phyloP scores from a whole-genome alignment of 2,888 invertebrate species.

The Philereme transversata region DNA sequence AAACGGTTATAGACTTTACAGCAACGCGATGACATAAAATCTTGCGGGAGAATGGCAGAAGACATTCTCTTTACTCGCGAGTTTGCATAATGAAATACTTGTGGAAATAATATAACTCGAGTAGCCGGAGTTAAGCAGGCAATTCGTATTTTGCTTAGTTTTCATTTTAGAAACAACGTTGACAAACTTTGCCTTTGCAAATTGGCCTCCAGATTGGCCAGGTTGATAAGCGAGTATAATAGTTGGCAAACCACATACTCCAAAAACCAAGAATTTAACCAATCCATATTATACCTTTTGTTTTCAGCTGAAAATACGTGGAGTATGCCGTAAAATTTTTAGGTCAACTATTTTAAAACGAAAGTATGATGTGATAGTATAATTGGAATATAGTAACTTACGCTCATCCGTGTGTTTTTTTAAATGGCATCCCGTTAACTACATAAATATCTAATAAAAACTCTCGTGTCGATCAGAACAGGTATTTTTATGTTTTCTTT shows the following conservation, averaged over 20 bases:
- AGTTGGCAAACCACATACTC: conserved; percentile 10
- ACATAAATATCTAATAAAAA: too few relatives aligned
- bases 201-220: conserved; percentile 14
- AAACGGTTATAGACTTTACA: conserved; percentile 54
- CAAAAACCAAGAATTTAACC: too few relatives aligned
- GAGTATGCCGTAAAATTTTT: not conserved
- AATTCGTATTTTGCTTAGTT: conserved; percentile 60
- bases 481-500: too few relatives aligned
- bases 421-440: too few relatives aligned
- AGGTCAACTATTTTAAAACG: not conserved
- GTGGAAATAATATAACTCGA: conserved; percentile 52
- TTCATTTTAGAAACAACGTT: conserved; percentile 41
- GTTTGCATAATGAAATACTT: conserved; percentile 68
- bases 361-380: too few relatives aligned
- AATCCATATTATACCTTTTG: not conserved
- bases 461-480: too few relatives aligned
- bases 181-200: conserved; percentile 21
- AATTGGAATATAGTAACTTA: too few relatives aligned
- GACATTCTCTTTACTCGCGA: conserved; percentile 56
- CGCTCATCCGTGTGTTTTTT: too few relatives aligned
- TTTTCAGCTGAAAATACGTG: not conserved
- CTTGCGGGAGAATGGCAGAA: conserved; percentile 50
- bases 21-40: conserved; percentile 59
- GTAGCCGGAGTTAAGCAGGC: conserved; percentile 54
- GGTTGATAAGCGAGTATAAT: conserved; percentile 7